These are phyloP conservation scores for Eristalis pertinax DNA, from an alignment of 2,888 invertebrate species.

Conservation along the genomic window DNA sequence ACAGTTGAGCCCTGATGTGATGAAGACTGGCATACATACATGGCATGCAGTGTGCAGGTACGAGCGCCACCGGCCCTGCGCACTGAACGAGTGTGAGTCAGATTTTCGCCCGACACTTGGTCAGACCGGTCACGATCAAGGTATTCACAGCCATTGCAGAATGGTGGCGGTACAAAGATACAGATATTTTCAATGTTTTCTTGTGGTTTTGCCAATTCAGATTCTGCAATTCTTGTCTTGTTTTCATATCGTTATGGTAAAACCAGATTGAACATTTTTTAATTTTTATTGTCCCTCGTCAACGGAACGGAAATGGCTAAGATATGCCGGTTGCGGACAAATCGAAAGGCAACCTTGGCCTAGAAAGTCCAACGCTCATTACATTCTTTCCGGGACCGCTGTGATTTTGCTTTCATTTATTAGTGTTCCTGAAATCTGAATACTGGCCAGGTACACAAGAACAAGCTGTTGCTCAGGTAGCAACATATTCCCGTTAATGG, in stretches of 20 bases:
- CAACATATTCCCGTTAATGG: neutral
- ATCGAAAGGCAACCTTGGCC: constrained; percentile 26
- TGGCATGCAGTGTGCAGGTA: neutral
- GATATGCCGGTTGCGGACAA: neutral
- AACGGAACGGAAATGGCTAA: constrained; percentile 23
- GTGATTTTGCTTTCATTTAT: neutral
- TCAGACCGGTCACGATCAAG: constrained; percentile 47
- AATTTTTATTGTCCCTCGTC: neutral
- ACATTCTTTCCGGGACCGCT: constrained; percentile 15
- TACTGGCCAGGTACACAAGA: neutral
- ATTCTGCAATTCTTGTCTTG: neutral
- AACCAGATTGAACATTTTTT: constrained; percentile 16
- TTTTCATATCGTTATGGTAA: constrained; percentile 6
- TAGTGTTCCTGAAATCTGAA: neutral
- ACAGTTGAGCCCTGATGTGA: neutral
- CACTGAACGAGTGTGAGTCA: neutral
- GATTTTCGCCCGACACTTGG: neutral
- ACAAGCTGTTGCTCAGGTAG: neutral
- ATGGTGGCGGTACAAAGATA: neutral
- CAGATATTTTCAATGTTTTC: constrained; percentile 18
- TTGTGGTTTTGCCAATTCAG: neutral
- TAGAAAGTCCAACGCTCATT: neutral
- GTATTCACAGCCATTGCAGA: neutral
- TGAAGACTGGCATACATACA: neutral
- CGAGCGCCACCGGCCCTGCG: neutral